Conservation (phyloP, 2,888 invertebrate species). For the Heliconius ismenius region DNA sequence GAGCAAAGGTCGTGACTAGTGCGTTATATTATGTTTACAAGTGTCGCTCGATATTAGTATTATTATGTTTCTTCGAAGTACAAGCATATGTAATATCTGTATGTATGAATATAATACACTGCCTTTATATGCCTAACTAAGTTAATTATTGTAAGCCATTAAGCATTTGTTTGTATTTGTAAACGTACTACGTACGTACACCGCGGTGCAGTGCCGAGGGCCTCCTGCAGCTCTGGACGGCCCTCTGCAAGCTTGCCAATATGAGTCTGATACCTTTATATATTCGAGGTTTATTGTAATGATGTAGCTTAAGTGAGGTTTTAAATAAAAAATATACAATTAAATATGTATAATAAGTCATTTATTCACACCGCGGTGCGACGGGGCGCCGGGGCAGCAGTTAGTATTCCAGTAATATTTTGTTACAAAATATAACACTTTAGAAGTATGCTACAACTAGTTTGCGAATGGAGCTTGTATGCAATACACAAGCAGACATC, state of each 20-base stretch:
- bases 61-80: background rate
- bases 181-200: background rate
- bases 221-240: background rate
- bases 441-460: too few relatives aligned
- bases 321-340: constrained; percentile 62
- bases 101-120: background rate
- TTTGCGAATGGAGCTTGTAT: background rate
- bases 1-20: constrained; percentile 25
- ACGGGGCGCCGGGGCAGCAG: background rate
- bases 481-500: background rate
- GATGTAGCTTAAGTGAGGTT: constrained; percentile 52
- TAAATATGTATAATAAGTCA: constrained; percentile 52
- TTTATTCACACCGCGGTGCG: constrained; percentile 48
- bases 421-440: too few relatives aligned
- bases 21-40: constrained; percentile 9
- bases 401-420: too few relatives aligned
- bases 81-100: background rate
- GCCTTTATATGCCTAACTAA: background rate
- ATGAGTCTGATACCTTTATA: constrained; percentile 67
- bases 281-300: constrained; percentile 48
- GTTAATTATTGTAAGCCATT: background rate
- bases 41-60: background rate
- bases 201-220: constrained; percentile 19
- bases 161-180: constrained; percentile 8
- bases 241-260: constrained; percentile 62